Evolutionary conservation across 1,140 invertebrate species (phyloP), one percentile per base, ranked within the genome.

Genomic region (Diorhabda sublineata): DNA sequence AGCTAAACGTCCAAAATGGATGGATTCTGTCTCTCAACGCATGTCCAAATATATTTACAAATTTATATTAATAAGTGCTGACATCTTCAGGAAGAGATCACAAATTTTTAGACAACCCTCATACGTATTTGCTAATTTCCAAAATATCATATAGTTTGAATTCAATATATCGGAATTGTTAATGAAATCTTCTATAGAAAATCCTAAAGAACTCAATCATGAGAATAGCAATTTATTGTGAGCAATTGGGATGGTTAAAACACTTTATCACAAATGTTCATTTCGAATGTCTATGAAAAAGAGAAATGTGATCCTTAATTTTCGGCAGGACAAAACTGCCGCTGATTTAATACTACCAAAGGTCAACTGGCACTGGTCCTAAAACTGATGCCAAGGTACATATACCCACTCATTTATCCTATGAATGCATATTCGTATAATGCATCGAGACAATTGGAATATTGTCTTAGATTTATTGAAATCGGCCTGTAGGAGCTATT

Each of bases 251-350:
- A 59, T 61, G 45, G 57, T 56, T 44, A 56, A 57, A 58, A 63
- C 64, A 67, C 72, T 78, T 73, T 68, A 75, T 78, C 75, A 77
- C 68, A 43, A 66, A 69, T 66, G 75, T 77, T 77, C 75, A 78
- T 75, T 77, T 77, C 71, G 57, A 68, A 69, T 76, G 75, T 78
- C 75, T 65, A 73, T 68, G 66, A 62, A 70, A 70, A 78, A 78
- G 77, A 77, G 72, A 76, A 74, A 76, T 77, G 77, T 68, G 64
- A 72, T 74, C 77, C 72, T 78, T 77, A 78, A 76, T 78, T 76
- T 75, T 74, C 72, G 70, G 60, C 69, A 68, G 76, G 75, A 78
- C 75, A 78, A 76, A 76, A 78, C 76, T 64, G 66, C 69, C 67
- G 26, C 63, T 70, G 71, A 74, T 75, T 78, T 74, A 72, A 64